Conservation (phyloP, 2,888 invertebrate species). For the Aelia acuminata region DNA sequence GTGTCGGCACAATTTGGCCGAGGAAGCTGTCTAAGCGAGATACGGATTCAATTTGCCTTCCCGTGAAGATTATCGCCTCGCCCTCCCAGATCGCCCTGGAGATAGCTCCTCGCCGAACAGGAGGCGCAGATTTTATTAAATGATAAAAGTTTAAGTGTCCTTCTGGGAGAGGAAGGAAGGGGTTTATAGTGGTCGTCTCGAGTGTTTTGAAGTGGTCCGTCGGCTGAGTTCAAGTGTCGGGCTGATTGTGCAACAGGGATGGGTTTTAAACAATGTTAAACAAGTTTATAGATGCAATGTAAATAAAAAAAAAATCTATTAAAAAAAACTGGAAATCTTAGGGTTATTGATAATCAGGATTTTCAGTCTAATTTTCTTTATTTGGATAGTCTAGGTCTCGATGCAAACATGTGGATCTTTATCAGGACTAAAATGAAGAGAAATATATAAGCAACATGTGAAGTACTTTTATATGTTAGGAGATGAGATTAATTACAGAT, state of each 20-base stretch:
- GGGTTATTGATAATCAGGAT: too few relatives aligned
- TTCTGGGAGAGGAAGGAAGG: not conserved
- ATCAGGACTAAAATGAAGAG: too few relatives aligned
- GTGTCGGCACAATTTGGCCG: slow-evolving; percentile 61
- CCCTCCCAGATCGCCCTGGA: not conserved
- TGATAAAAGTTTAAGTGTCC: slow-evolving; percentile 50
- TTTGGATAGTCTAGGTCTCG: too few relatives aligned
- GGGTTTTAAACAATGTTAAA: not conserved
- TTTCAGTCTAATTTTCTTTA: too few relatives aligned
- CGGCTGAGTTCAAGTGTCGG: not conserved
- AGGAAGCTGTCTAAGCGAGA: slow-evolving; percentile 64
- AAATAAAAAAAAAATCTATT: too few relatives aligned
- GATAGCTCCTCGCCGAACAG: not conserved
- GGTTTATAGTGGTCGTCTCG: not conserved
- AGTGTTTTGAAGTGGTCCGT: not conserved
- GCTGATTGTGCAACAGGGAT: not conserved
- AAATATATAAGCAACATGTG: too few relatives aligned
- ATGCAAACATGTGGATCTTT: too few relatives aligned
- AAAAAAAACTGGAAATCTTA: too few relatives aligned
- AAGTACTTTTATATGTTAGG: too few relatives aligned
- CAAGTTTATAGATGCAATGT: too few relatives aligned
- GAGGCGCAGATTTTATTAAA: slow-evolving; percentile 53
- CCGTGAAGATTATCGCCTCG: slow-evolving; percentile 60
- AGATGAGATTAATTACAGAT: too few relatives aligned
- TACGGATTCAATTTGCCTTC: slow-evolving; percentile 64